phyloP scores from a whole-genome alignment of 2,888 invertebrate species.

The Apodemia mormo region DNA sequence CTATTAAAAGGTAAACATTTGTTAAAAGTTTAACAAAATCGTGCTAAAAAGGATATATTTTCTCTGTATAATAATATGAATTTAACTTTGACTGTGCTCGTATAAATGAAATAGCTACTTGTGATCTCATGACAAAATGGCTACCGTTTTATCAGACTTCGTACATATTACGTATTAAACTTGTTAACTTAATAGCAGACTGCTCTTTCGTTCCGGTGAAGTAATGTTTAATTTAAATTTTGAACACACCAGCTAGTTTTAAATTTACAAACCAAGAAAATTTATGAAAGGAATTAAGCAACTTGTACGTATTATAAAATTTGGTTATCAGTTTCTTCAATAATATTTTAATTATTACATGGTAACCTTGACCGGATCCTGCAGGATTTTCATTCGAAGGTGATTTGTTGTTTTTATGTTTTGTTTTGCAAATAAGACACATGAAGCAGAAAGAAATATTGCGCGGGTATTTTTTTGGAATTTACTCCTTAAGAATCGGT shows the following conservation, averaged over 20 bases:
- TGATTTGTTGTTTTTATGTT: too few species aligned
- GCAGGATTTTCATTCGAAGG: too few species aligned
- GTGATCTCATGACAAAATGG: background rate
- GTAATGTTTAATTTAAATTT: slow-evolving; percentile 30
- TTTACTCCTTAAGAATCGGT: too few species aligned
- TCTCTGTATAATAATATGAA: background rate
- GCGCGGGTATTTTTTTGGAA: too few species aligned
- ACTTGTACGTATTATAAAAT: too few species aligned
- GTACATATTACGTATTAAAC: slow-evolving; percentile 3
- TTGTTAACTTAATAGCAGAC: slow-evolving; percentile 26
- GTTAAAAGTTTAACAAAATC: too few species aligned
- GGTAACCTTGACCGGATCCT: too few species aligned
- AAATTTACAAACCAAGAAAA: background rate
- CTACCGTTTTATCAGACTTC: background rate
- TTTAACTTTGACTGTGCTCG: background rate
- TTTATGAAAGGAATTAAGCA: background rate
- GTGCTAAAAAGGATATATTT: background rate
- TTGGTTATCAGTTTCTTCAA: too few species aligned
- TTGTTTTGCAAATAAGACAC: too few species aligned
- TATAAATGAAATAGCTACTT: background rate
- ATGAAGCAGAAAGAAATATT: too few species aligned
- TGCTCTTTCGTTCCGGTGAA: slow-evolving; percentile 22
- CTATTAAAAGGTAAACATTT: too few species aligned
- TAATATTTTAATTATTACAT: too few species aligned
- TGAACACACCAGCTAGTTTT: background rate